phyloP scores from a whole-genome alignment of 2,797 vertebrate genomes.

The Gymnoscopelus braueri region DNA sequence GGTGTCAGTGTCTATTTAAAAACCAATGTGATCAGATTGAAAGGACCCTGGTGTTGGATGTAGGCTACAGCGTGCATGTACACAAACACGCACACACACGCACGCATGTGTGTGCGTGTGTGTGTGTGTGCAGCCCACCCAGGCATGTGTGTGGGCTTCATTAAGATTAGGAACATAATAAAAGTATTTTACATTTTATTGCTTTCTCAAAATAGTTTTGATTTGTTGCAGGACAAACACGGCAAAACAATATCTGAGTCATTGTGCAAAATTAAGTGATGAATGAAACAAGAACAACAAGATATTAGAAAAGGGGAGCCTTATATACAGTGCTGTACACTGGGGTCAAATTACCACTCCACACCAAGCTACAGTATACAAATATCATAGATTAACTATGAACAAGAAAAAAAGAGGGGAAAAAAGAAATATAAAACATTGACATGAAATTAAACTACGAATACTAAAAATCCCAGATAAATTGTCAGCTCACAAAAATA shows the following conservation, averaged over 20 bases:
- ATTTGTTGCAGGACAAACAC: too few relatives aligned
- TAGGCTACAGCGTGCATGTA: not conserved
- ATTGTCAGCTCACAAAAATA: not conserved
- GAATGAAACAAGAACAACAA: not conserved
- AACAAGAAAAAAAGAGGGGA: not conserved
- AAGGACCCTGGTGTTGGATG: not conserved
- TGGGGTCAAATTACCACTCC: not conserved
- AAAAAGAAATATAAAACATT: not conserved
- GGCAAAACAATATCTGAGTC: too few relatives aligned
- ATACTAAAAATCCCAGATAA: slow-evolving; percentile 11
- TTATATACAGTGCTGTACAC: not conserved
- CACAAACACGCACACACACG: too few relatives aligned
- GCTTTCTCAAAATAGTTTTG: too few relatives aligned
- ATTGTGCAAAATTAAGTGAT: not conserved
- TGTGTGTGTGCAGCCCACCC: too few relatives aligned
- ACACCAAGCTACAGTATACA: not conserved
- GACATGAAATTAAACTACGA: not conserved
- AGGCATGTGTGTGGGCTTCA: too few relatives aligned
- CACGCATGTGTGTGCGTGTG: too few relatives aligned
- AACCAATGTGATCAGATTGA: not conserved
- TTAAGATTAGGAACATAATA: slow-evolving; percentile 1
- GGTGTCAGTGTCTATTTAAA: slow-evolving; percentile 17
- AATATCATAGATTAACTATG: not conserved
- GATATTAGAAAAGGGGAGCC: not conserved
- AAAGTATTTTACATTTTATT: not conserved